Conservation (phyloP, 2,888 invertebrate species). For the Dynastes maya region DNA sequence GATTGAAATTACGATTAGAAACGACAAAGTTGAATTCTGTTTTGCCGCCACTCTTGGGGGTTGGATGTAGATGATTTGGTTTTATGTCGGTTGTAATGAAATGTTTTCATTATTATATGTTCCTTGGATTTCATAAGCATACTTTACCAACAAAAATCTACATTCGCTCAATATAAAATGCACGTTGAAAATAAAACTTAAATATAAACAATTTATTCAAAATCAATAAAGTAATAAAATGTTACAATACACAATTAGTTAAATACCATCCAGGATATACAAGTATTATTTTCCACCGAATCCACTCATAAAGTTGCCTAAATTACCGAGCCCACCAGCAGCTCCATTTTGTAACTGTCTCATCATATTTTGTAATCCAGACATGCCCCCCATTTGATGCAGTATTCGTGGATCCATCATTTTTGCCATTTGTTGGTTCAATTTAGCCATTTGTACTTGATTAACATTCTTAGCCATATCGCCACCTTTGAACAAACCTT, state of each 20-base stretch:
- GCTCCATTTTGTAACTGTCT: conserved; percentile 85
- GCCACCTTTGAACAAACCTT: conserved; percentile 98
- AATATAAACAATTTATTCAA: conserved; percentile 10
- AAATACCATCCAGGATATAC: background rate
- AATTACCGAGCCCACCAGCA: conserved; percentile 72
- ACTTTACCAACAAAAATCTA: no score
- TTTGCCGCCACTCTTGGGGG: no score
- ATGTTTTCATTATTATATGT: no score
- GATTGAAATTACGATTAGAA: no score
- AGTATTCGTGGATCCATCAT: conserved; percentile 99
- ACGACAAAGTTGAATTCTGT: no score
- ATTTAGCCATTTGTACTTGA: conserved; percentile 97
- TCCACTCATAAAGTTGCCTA: conserved; percentile 75
- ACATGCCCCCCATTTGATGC: conserved; percentile 98
- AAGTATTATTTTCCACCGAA: conserved; percentile 71
- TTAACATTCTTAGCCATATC: conserved; percentile 99
- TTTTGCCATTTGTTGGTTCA: conserved; percentile 99
- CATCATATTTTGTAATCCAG: conserved; percentile 98
- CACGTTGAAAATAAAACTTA: no score
- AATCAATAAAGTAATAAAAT: conserved; percentile 5
- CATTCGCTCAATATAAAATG: no score
- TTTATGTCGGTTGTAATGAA: no score
- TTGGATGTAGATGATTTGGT: no score
- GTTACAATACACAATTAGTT: background rate
- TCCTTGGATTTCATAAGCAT: no score